Evolutionary conservation across 37 sponge, comb jelly and placozoan species (phyloP), one percentile per base, ranked within the genome.

Genomic region (Cliona cf. orientalis): DNA sequence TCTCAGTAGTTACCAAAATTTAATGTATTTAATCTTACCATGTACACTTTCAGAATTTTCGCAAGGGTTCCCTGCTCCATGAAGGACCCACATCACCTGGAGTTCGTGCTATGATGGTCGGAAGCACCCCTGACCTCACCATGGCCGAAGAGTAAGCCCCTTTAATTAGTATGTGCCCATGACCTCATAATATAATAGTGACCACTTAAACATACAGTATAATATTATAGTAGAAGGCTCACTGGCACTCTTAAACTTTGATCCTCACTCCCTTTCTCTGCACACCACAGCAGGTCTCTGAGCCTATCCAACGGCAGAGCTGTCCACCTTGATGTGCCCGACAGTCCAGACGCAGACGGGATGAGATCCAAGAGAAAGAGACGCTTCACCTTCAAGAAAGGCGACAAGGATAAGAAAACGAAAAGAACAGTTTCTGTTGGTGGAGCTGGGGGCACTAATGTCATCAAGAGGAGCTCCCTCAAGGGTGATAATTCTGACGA

Each of bases 81-180:
- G 11, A 19, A 9, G 66, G 66, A 44, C 9, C 79, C 2, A 3
- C 53, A 12, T 65, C 79, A 6, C 46, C 81, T 31, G 45, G 4
- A n/a, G n/a, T n/a, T n/a, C 43, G 43, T 28, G 23, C 7, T 37
- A 66, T 74, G 75, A 53, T 84, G 66, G 57, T 74, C 9, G 84
- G 84, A 32, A 84, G 84, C 58, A 75, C 84, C 6, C 84, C 84
- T 9, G 84, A 84, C 21, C 75, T 84, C 7, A 39, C 40, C 65
- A 40, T 62, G 21, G 29, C 61, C n/a, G n/a, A n/a, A n/a, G n/a
- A n/a, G n/a, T n/a, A n/a, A n/a, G n/a, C n/a, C n/a, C n/a, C n/a
- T n/a, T n/a, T n/a, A n/a, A n/a, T n/a, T n/a, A n/a, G n/a, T n/a
- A n/a, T n/a, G n/a, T n/a, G n/a, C n/a, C n/a, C n/a, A n/a, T n/a